Base-by-base conservation (phyloP, 2,113 vertebrate species). In the Pelvicachromis taeniatus region DNA sequence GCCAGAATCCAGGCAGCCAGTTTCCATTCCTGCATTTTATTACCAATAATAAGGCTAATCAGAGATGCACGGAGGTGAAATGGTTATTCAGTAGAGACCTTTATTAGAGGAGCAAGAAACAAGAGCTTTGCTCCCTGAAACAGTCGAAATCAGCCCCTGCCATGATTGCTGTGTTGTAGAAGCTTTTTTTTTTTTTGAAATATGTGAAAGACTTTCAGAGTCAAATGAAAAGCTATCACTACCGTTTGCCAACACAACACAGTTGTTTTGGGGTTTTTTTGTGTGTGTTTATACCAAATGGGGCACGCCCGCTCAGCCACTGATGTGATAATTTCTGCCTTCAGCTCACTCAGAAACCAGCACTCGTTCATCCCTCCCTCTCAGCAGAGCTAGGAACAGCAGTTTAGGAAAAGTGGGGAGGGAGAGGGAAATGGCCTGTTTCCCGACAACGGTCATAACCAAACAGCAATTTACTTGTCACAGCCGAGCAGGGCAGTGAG, bases 401-500 rank as follows among this genome's bases (percentile, higher is more conserved):
- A 92, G 89, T 92, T 95, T 90, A 91, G 88, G 91, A 90, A 91
- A 95, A 95, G 94, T 92, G 45, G 87, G 81, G 81, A 63, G 59
- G 59, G 59, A 63, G 19, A 33, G 17, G 94, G 95, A 95, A 95
- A 95, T 95, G 89, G 91, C 81, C 93, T 86, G 93, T 94, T 95
- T 95, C 94, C 94, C 89, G 85, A 93, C 91, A 90, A 95, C 77
- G 92, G 58, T 92, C 91, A 88, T 92, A 95, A 94, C 91, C 93
- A 94, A 96, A 96, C 89, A 94, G 93, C 91, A 95, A 95, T 96
- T 96, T 94, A 94, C 90, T 90, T 96, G 95, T 95, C 95, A 96
- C 54, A 82, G 93, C 55, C 26, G 16, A 78, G 88, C 92, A 61
- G 68, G 91, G 88, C 90, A 68, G 87, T 73, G 78, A 90, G 88